Evolutionary conservation across 2,797 vertebrate species (phyloP), one percentile per base, ranked within the genome.

Genomic region (Poecilia wingei): DNA sequence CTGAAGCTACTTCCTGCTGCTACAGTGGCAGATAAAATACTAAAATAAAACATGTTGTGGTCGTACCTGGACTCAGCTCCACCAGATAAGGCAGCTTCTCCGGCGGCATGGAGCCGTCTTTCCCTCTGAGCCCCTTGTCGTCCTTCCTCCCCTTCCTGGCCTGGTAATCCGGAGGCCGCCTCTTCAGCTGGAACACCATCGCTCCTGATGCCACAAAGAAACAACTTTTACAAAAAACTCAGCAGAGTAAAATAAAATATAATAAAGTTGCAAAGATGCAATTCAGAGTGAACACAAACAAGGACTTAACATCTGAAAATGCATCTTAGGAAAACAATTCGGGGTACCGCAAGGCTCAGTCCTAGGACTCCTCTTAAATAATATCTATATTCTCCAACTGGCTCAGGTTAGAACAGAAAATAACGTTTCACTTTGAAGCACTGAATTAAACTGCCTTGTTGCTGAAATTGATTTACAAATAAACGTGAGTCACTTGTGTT

Each of bases 71-170:
- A 90, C 98, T 99, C 88, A 99, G 93, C 94, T 99, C 98, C 84
- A 99, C 98, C 79, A 99, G 91, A 87, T 99, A 99, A 72, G 98
- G 98, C 89, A 99, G 95, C 77, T 98, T 99, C 91, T 99, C 98
- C 0, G 98, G 96, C 10, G 97, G 97, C 76, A 98, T 93, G 0
- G 94, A 94, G 85, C 96, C 96, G 0, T 96, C 96, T 90, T 96
- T 97, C 70, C 95, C 95, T 75, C 95, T 93, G 49, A 89, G 84
- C 8, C 84, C 90, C 84, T 96, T 97, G 86, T 97, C 97, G 0
- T 99, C 98, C 2, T 97, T 98, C 84, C 96, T 96, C 0, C 93
- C 94, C 90, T 97, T 98, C 95, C 96, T 97, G 75, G 96, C 94
- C 77, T 96, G 83, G 75, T 97, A 95, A 93, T 99, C 98, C 0